Conservation (phyloP, 2,797 vertebrate species). For the Dendrocincla fuliginosa region DNA sequence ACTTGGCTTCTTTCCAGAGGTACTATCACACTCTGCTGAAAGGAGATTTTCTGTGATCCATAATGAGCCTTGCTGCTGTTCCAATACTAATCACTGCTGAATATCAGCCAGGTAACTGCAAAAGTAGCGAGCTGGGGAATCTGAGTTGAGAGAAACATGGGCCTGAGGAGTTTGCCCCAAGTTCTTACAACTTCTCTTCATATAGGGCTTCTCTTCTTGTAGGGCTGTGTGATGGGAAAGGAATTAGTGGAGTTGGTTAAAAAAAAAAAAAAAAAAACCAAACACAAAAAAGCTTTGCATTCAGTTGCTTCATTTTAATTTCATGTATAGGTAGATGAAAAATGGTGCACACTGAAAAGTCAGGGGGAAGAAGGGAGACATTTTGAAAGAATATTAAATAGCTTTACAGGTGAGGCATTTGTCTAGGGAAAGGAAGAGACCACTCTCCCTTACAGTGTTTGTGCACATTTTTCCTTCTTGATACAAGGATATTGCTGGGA, state of each 20-base stretch:
- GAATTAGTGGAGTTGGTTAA: not conserved
- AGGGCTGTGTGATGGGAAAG: not conserved
- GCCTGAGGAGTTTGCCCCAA: not conserved
- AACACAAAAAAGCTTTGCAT: no score
- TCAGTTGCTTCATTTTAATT: not conserved
- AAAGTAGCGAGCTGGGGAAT: accelerated
- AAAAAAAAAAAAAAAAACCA: not conserved
- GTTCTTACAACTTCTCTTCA: not conserved
- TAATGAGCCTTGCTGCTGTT: not conserved
- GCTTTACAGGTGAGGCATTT: not conserved
- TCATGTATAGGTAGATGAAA: not conserved
- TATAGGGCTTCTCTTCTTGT: no score
- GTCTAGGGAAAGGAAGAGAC: not conserved
- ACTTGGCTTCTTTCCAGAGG: not conserved
- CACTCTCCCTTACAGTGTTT: accelerated
- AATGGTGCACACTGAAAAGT: not conserved
- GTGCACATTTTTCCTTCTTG: not conserved
- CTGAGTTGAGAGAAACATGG: not conserved
- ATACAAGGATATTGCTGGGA: accelerated
- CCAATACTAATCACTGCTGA: not conserved
- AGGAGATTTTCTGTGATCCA: not conserved
- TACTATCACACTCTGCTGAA: not conserved
- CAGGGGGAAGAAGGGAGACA: not conserved
- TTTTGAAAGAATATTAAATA: not conserved
- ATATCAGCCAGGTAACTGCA: not conserved